Evolutionary conservation across 2,888 invertebrate species (phyloP).

Genomic region (Parnassius smintheus): DNA sequence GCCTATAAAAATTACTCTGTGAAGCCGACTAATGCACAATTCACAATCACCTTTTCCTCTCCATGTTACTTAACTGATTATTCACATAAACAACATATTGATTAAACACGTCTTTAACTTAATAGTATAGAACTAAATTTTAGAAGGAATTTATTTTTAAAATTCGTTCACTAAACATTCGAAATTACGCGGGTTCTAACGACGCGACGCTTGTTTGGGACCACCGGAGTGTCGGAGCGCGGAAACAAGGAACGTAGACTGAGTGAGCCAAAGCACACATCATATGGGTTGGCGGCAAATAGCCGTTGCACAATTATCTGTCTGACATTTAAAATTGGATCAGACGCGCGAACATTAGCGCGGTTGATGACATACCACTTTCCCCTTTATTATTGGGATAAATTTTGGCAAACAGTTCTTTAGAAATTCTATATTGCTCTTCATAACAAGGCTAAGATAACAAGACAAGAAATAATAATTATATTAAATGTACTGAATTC

Average conservation of each 20-base stretch:
- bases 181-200: not conserved
- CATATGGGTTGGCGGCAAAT: slow-evolving; percentile 7
- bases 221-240: slow-evolving; percentile 17
- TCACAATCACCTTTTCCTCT: slow-evolving; percentile 72
- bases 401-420: too few species aligned
- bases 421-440: too few species aligned
- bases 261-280: slow-evolving; percentile 55
- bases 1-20: not conserved
- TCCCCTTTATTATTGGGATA: not conserved
- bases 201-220: not conserved
- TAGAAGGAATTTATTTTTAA: not conserved
- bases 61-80: slow-evolving; percentile 45
- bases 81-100: slow-evolving; percentile 5
- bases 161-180: not conserved
- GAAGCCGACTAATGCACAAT: slow-evolving; percentile 12
- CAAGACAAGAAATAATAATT: too few species aligned
- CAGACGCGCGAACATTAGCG: slow-evolving; percentile 56
- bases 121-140: not conserved
- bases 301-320: slow-evolving; percentile 75
- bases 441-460: too few species aligned
- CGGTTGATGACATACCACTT: slow-evolving; percentile 26
- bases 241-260: slow-evolving; percentile 32
- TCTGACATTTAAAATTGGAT: slow-evolving; percentile 81
- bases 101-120: not conserved
- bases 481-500: too few species aligned